Evolutionary conservation across 2,113 vertebrate species (phyloP), one percentile per base, ranked within the genome.

Genomic region (Choloepus hoffmanni): DNA sequence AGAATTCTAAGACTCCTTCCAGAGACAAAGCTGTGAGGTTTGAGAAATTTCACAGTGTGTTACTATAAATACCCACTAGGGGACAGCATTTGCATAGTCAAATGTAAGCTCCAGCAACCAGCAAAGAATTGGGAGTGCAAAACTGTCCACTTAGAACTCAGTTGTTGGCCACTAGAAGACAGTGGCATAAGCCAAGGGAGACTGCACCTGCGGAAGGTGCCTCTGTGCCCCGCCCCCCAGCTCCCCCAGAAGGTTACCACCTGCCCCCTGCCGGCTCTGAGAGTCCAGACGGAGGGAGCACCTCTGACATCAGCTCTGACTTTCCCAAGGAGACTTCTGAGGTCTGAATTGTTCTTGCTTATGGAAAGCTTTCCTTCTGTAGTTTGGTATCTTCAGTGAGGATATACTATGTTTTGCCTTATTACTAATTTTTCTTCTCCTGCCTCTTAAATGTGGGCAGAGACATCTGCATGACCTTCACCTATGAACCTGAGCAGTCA

Each of bases 181-280:
- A 23, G 11, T 0, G 2, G 14, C 1, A 26, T 11, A 7, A 68
- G 72, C 45, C 8, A 30, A 24, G 84, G 65, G 82, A 79, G 30
- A 2, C 10, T 0, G 23, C 24, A 24, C 53, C 30, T 16, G 40
- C 3, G 0, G 5, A 53, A 43, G 7, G 24, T 4, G 6, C 21
- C 53, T 9, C 82, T 58, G 55, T 2, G 65, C 16, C 53, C 24
- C 1, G 1, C 16, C 33, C 16, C 6, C 1, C 11, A 30, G 30
- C 43, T 3, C 77, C 40, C 0, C 11, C 3, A 19, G 40, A 55
- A 58, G 36, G 63, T n/a, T 19, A 13, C n/a, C 33, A 36, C 3
- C 50, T 1, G 4, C 12, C 2, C 28, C 0, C 4, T 1, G 7
- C 12, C 45, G 40, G 21, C n/a, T 21, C 63, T 1, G 2, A 48